These are phyloP conservation scores for Acanthosepion pharaonis DNA, from an alignment of 2,888 invertebrate genomes.

Conservation along the genomic window DNA sequence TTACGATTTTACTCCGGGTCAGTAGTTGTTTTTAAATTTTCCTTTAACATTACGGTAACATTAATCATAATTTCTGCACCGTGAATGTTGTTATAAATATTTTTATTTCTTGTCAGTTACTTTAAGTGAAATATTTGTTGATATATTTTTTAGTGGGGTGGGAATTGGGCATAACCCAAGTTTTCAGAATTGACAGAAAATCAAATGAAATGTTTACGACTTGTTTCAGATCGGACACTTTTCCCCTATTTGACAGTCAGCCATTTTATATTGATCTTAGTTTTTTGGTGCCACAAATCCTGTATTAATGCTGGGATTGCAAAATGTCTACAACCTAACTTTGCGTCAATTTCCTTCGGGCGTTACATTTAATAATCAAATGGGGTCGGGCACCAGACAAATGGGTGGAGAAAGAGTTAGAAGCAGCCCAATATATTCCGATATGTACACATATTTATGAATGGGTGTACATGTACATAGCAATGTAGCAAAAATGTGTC, in stretches of 20 bases:
- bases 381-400: neutral
- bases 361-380: neutral
- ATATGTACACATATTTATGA: neutral
- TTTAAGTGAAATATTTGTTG: neutral
- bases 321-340: neutral
- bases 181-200: neutral
- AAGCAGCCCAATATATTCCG: neutral
- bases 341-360: neutral
- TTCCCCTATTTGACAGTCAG: neutral
- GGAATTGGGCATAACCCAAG: neutral
- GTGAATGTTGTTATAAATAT: neutral
- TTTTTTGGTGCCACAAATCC: neutral
- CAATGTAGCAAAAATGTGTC: no score
- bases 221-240: neutral
- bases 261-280: neutral
- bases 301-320: neutral
- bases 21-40: neutral
- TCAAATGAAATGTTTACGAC: conserved; percentile 12
- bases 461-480: no score
- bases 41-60: neutral
- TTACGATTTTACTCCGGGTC: neutral
- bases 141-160: neutral
- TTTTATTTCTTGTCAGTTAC: neutral
- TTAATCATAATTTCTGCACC: neutral
- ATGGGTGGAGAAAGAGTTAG: neutral